Evolutionary conservation across 2,888 invertebrate species (phyloP), one percentile per base, ranked within the genome.

Genomic region (Scelioninae gen. 1): DNA sequence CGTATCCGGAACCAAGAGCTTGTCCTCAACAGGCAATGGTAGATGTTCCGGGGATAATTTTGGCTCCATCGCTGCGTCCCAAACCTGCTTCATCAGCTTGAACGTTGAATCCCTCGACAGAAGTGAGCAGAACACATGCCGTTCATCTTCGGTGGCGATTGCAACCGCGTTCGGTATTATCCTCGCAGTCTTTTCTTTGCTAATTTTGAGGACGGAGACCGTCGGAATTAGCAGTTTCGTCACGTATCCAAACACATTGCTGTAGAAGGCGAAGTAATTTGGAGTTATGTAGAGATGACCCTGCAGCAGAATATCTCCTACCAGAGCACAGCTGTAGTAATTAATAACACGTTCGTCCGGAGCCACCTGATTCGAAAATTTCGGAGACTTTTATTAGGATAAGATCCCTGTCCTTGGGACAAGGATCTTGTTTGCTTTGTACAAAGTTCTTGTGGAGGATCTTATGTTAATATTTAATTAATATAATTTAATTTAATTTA

Each of bases 261-360:
- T 98, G 93, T 98, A 97, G 94, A 98, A 98, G 88, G 98, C 98
- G 93, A 98, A 97, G 93, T 97, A 97, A 92, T 98, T 97, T 91
- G 96, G 96, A 84, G 98, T 98, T 91, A 98, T 97, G 93, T 98
- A 98, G 87, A 98, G 94, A 92, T 97, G 96, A 71, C 98, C 98
- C 93, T 98, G 98, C 29, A 98, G 95, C 66, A 98, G 93, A 88
- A 98, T 97, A 92, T 98, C 98, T 84, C 97, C 97, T 82, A 98
- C 96, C 88, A 98, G 94, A 82, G 98, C 98, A 93, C 98, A 98
- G 56, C 97, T 97, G 93, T 97, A 98, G 94, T 97, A 96, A 93
- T 97, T 97, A 88, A 98, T 94, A 87, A 97, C 96, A 89, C 95
- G 95, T 93, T 98, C 97, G 89, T 97, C 96, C 23, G 95, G 95